Percentiles rank a stretch among this genome's conserved stretches.
Evolutionary conservation across 1,140 invertebrate genomes (phyloP).

Genomic region (Drosophila melanogaster): Release_6_plus_ISO1_MT NT_033777.3:15525501-15526000

Average conservation of each 20-base stretch:
- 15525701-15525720: conserved; percentile 32
- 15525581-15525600: conserved; percentile 37
- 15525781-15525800: conserved; percentile 62
- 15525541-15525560: conserved; percentile 35
- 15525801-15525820: conserved; percentile 47
- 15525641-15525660: conserved; percentile 75
- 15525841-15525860: too few relatives aligned
- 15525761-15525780: conserved; percentile 56
- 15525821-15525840: conserved; percentile 2
- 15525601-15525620: conserved; percentile 71
- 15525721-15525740: not conserved
- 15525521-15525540: not conserved
- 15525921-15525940: too few relatives aligned
- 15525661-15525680: conserved; percentile 77
- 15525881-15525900: too few relatives aligned
- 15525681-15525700: conserved; percentile 55
- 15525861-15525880: too few relatives aligned
- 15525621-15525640: conserved; percentile 75
- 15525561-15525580: conserved; percentile 59
- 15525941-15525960: too few relatives aligned
- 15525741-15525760: conserved; percentile 44
- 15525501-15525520: not conserved
- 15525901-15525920: too few relatives aligned
- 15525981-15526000: not conserved
- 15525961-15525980: too few relatives aligned